Conservation (phyloP, 2,113 vertebrate genomes). For the Calypte anna region DNA sequence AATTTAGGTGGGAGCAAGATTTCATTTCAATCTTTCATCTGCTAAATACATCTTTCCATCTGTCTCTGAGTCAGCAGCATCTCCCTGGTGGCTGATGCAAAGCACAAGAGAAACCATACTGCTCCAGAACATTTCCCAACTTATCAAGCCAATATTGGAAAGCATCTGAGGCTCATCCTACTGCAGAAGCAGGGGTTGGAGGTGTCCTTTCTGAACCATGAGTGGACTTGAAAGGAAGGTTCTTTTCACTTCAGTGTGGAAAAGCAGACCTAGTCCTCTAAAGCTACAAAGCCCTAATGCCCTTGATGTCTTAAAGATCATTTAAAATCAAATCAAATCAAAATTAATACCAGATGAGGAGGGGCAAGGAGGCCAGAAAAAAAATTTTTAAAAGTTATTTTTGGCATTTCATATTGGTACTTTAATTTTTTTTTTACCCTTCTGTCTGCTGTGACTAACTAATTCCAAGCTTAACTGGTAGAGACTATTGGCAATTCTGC, state of each 20-base stretch:
- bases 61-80: conserved; percentile 25
- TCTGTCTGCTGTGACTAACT: conserved; percentile 59
- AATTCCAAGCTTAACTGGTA: conserved; percentile 46
- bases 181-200: not conserved
- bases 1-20: not conserved
- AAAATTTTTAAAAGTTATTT: conserved; percentile 33
- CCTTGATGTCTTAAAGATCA: conserved; percentile 60
- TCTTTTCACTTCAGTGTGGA: conserved; percentile 36
- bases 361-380: conserved; percentile 42
- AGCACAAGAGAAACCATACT: not conserved
- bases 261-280: conserved; percentile 44
- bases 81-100: not conserved
- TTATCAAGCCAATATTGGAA: conserved; percentile 25
- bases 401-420: conserved; percentile 43
- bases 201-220: not conserved
- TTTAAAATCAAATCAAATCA: conserved; percentile 54
- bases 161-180: not conserved
- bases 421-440: conserved; percentile 27
- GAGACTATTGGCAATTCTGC: conserved; percentile 40
- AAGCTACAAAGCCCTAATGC: not conserved
- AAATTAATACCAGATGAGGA: conserved; percentile 63
- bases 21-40: conserved; percentile 1
- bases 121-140: not conserved
- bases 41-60: conserved; percentile 21
- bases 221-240: conserved; percentile 18